Percentiles rank a stretch among this genome's conserved stretches.
Evolutionary conservation across 2,113 vertebrate species (phyloP).

Genomic region (Atrichornis clamosus): DNA sequence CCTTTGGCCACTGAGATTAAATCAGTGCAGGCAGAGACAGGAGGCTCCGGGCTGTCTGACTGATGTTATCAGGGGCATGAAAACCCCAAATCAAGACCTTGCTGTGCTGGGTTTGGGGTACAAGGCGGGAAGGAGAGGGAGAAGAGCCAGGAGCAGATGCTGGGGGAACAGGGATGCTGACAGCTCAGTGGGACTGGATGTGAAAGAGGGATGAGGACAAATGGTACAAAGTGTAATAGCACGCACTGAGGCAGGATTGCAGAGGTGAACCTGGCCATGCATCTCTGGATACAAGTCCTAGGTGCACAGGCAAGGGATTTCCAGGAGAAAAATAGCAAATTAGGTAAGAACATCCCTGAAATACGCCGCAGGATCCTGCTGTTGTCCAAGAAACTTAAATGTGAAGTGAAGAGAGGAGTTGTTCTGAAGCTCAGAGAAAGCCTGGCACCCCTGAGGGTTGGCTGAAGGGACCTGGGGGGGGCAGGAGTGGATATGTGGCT

Average conservation of each 20-base stretch:
- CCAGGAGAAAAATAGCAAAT: background rate
- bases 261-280: background rate
- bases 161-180: background rate
- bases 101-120: background rate
- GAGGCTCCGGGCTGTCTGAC: background rate
- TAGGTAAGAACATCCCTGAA: background rate
- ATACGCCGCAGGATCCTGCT: background rate
- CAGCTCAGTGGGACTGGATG: background rate
- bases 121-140: background rate
- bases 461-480: background rate
- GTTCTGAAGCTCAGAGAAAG: background rate
- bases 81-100: background rate
- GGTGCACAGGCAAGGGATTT: background rate
- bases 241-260: background rate
- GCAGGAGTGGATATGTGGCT: accelerated
- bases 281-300: background rate
- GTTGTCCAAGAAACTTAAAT: too few species aligned
- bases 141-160: background rate
- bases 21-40: background rate
- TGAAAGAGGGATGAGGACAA: background rate
- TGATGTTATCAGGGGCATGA: accelerated
- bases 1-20: background rate
- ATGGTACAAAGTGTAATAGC: accelerated
- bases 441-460: background rate
- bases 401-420: background rate